phyloP scores from a whole-genome alignment of 2,797 vertebrate genomes.

The Furcifer pardalis region DNA sequence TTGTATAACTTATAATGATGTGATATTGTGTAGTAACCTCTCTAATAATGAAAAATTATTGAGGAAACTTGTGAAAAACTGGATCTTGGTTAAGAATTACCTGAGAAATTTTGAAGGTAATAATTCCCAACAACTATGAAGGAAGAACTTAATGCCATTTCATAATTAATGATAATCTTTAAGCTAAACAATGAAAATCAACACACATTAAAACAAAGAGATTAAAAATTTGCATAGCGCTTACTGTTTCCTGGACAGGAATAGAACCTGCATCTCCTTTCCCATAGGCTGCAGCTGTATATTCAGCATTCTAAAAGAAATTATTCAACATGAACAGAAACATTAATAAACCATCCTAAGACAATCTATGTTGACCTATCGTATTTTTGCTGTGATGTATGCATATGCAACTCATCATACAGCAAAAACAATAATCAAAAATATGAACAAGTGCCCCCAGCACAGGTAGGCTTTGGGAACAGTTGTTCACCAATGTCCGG shows the following conservation, averaged over 20 bases:
- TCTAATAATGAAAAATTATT: background rate
- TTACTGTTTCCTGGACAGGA: slow-evolving; percentile 77
- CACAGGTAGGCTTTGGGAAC: too few relatives aligned
- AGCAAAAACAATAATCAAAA: background rate
- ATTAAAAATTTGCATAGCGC: slow-evolving; percentile 60
- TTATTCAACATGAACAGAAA: slow-evolving; percentile 34
- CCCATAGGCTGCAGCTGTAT: slow-evolving; percentile 57
- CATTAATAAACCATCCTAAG: background rate
- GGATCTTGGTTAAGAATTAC: background rate
- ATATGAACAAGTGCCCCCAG: too few relatives aligned
- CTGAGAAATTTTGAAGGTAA: background rate
- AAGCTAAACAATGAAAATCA: slow-evolving; percentile 11
- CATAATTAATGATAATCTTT: background rate
- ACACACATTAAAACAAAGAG: slow-evolving; percentile 32
- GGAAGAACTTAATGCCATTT: slow-evolving; percentile 5
- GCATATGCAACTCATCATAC: background rate
- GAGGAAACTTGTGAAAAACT: rapidly evolving
- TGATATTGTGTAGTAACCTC: background rate
- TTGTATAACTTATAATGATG: background rate
- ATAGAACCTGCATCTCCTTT: slow-evolving; percentile 67
- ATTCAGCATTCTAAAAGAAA: slow-evolving; percentile 70
- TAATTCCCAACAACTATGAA: background rate
- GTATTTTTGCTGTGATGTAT: background rate
- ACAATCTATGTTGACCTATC: background rate
- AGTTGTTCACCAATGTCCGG: too few relatives aligned